Percentiles rank a stretch among this genome's conserved stretches.
Evolutionary conservation across 2,113 vertebrate genomes (phyloP).

Genomic region (Aspiorhynchus laticeps): DNA sequence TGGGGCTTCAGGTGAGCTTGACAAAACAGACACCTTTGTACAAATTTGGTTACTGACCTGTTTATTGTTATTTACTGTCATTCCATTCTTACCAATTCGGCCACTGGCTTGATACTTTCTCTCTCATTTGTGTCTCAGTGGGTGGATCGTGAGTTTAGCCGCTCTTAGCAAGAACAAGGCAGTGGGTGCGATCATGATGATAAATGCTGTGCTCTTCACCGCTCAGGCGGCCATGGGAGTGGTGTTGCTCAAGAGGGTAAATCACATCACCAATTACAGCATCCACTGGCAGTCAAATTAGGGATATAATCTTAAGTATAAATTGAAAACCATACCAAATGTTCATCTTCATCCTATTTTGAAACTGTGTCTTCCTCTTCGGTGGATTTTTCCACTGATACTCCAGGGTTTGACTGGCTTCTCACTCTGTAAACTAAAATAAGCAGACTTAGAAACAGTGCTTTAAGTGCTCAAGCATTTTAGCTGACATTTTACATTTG

Average conservation of each 20-base stretch:
- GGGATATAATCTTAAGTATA: neutral
- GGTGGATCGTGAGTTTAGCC: conserved; percentile 88
- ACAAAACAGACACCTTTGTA: neutral
- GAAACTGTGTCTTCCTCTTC: neutral
- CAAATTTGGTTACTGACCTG: neutral
- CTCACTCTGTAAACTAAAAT: too few relatives aligned
- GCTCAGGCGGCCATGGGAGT: conserved; percentile 84
- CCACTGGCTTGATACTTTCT: neutral
- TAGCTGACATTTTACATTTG: too few relatives aligned
- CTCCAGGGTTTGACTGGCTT: neutral
- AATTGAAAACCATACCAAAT: neutral
- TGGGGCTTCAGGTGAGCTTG: conserved; percentile 90
- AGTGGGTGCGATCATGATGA: conserved; percentile 85
- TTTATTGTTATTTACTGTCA: neutral
- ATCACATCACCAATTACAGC: neutral
- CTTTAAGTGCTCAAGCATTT: too few relatives aligned
- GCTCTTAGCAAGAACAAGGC: conserved; percentile 68
- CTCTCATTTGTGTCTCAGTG: conserved; percentile 71
- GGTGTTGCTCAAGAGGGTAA: conserved; percentile 91
- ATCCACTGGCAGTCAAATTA: neutral
- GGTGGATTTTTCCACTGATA: neutral
- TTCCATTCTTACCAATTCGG: neutral
- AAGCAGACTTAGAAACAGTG: too few relatives aligned
- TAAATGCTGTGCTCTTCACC: conserved; percentile 85
- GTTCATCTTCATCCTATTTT: neutral